Percentiles rank a stretch among this genome's conserved stretches.
Conservation (phyloP, 2,113 vertebrate species). For the Arvicanthis niloticus region DNA sequence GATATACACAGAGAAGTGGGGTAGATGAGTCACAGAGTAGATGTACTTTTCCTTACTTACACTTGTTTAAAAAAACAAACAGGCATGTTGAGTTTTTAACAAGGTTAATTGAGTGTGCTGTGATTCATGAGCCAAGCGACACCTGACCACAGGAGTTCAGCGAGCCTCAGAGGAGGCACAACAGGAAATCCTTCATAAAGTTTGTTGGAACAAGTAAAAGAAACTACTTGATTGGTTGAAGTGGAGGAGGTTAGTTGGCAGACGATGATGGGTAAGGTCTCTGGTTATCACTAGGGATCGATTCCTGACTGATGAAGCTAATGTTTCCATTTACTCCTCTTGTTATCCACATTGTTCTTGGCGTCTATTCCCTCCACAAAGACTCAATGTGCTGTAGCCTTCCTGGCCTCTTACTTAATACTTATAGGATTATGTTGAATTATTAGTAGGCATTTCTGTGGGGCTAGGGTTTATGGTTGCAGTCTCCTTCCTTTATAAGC, state of each 20-base stretch:
- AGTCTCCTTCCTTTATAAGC: not conserved
- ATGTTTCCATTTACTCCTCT: not conserved
- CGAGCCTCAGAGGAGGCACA: not conserved
- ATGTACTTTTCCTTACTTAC: not conserved
- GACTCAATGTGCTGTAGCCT: not conserved
- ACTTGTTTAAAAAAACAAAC: not conserved
- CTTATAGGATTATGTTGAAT: not conserved
- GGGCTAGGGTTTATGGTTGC: not conserved
- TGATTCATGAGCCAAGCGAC: not conserved
- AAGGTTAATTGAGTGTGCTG: not conserved
- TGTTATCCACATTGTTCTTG: not conserved
- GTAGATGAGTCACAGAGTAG: not conserved
- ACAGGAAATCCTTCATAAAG: not conserved
- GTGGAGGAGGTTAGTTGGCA: not conserved
- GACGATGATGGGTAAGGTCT: not conserved
- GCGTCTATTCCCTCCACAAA: not conserved
- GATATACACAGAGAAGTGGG: not conserved
- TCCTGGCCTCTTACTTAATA: not conserved
- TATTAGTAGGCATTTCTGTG: not conserved
- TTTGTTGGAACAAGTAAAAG: not conserved
- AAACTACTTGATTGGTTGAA: not conserved
- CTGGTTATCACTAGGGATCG: not conserved
- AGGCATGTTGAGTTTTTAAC: not conserved
- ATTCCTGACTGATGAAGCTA: not conserved
- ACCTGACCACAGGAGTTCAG: not conserved